Conservation (phyloP, 1,140 invertebrate species). For the Gonatopus flavifemur region DNA sequence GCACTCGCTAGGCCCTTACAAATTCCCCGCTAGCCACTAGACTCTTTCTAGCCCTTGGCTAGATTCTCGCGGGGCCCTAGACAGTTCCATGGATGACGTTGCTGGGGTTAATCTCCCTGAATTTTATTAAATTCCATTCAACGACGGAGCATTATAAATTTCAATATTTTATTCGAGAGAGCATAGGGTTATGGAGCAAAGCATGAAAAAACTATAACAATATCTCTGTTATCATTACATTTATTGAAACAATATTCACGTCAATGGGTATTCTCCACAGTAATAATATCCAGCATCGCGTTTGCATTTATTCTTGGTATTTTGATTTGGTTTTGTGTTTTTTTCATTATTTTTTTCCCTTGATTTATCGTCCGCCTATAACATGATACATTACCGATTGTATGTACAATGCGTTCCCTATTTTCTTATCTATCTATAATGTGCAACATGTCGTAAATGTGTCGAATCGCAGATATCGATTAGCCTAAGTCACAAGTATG, state of each 20-base stretch:
- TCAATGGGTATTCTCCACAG: conserved; percentile 45
- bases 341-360: background rate
- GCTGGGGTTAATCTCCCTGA: too few relatives aligned
- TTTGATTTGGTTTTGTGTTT: conserved; percentile 24
- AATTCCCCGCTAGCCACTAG: too few relatives aligned
- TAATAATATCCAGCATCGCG: conserved; percentile 28
- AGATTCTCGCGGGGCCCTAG: too few relatives aligned
- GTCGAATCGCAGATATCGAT: conserved; percentile 23
- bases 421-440: conserved; percentile 20
- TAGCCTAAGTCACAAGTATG: conserved; percentile 22
- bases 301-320: conserved; percentile 10
- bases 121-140: too few relatives aligned
- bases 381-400: conserved; percentile 41
- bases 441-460: conserved; percentile 28
- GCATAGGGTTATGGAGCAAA: background rate
- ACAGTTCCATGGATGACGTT: too few relatives aligned
- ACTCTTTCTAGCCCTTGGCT: too few relatives aligned
- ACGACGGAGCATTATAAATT: too few relatives aligned
- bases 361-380: conserved; percentile 15
- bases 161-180: too few relatives aligned
- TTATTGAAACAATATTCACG: conserved; percentile 51
- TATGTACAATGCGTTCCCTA: conserved; percentile 36
- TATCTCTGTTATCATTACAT: conserved; percentile 47
- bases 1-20: too few relatives aligned
- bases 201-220: background rate